Evolutionary conservation across 2,113 vertebrate genomes (phyloP).

Genomic region (Saguinus imperator): DNA sequence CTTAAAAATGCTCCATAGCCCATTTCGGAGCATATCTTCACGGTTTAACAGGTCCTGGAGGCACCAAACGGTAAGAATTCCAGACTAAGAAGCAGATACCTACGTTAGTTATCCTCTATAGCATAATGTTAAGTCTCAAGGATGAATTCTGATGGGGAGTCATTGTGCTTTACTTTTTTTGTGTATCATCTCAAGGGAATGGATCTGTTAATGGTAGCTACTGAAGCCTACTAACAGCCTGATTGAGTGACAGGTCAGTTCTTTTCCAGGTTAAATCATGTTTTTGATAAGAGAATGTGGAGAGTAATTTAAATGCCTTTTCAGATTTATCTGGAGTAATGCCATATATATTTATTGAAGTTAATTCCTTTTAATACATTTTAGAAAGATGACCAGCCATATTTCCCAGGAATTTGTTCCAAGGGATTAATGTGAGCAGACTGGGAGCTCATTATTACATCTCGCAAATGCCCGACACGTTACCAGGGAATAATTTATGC

Average conservation of each 20-base stretch:
- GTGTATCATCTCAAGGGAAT: neutral
- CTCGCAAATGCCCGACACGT: neutral
- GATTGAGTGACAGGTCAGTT: neutral
- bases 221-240: neutral
- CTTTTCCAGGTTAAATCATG: constrained; percentile 30
- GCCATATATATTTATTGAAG: constrained; percentile 24
- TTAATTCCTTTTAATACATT: constrained; percentile 1
- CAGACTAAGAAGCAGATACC: neutral
- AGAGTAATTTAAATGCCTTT: constrained; percentile 37
- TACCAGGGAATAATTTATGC: neutral
- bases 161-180: neutral
- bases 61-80: neutral
- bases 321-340: neutral
- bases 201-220: neutral
- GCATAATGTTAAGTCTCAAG: neutral
- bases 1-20: neutral
- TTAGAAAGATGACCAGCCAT: neutral
- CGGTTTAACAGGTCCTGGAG: neutral
- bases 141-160: neutral
- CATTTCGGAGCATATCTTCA: neutral
- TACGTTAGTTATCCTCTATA: neutral
- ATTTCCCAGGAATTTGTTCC: constrained; percentile 1
- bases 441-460: neutral
- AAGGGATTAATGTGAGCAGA: neutral
- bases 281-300: neutral